A percentile compares a stretch with the other conserved stretches of the same genome.
phyloP scores from a whole-genome alignment of 64 coral and sea anemone genomes.

The Stichodactyla mertensii region DNA sequence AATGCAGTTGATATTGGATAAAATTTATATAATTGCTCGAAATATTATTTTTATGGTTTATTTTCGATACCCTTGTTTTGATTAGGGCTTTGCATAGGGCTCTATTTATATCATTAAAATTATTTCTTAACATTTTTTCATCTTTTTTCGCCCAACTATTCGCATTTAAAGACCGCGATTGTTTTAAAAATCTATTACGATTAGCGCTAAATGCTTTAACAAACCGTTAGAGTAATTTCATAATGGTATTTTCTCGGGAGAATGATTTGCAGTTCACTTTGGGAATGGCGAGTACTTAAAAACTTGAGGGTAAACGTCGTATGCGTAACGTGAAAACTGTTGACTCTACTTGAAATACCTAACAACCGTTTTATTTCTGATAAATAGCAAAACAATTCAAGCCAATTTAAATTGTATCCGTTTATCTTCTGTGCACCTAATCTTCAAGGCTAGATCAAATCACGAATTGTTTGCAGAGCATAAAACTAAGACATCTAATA shows the following conservation, averaged over 20 bases:
- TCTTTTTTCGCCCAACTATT: background rate
- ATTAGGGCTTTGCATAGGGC: conserved; percentile 1
- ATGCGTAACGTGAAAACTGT: background rate
- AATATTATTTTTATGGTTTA: background rate
- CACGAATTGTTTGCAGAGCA: background rate
- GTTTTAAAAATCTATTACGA: background rate
- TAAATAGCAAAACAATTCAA: background rate
- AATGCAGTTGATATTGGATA: too few relatives aligned
- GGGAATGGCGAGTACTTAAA: background rate
- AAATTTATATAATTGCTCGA: too few relatives aligned
- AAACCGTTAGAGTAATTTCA: background rate
- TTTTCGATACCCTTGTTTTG: background rate
- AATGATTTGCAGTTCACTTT: background rate
- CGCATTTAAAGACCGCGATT: background rate
- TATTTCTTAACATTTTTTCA: background rate
- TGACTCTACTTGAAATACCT: background rate
- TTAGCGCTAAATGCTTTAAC: too few relatives aligned
- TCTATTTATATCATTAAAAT: conserved; percentile 2
- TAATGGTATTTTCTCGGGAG: background rate
- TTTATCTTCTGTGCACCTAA: background rate
- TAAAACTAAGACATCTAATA: background rate
- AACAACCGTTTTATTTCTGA: background rate
- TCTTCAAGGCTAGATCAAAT: background rate
- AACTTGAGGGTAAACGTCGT: background rate
- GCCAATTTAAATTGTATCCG: background rate